phyloP scores from a whole-genome alignment of 92 coral and sea anemone species.

The Phenganax stokvisi region DNA sequence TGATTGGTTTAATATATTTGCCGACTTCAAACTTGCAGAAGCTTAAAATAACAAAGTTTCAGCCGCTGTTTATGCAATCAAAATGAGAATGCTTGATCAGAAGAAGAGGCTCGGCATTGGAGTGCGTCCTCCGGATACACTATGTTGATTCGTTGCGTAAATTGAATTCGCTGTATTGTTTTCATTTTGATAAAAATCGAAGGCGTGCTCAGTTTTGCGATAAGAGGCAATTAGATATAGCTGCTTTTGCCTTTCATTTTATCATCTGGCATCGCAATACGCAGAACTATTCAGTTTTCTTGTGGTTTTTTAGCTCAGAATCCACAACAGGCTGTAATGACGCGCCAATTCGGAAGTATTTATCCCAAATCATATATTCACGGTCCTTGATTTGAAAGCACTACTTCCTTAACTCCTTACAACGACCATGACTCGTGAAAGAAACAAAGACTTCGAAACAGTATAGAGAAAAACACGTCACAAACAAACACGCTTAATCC shows the following conservation, averaged over 20 bases:
- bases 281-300: background rate
- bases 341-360: constrained; percentile 15
- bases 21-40: background rate
- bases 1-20: constrained; percentile 19
- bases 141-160: constrained; percentile 10
- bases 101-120: background rate
- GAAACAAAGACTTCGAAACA: constrained; percentile 3
- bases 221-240: background rate
- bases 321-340: background rate
- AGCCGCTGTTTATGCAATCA: constrained; percentile 1
- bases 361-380: background rate
- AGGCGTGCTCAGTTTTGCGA: background rate
- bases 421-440: background rate
- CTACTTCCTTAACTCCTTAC: background rate
- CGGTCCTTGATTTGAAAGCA: background rate
- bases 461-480: background rate
- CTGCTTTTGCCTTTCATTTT: background rate
- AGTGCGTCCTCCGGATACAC: background rate
- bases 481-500: constrained; percentile 1
- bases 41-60: constrained; percentile 14
- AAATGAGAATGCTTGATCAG: background rate
- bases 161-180: background rate
- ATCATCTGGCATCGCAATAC: background rate
- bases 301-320: background rate
- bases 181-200: background rate